Evolutionary conservation across 1,140 invertebrate genomes (phyloP).

Genomic region (Brachystomella parvula): DNA sequence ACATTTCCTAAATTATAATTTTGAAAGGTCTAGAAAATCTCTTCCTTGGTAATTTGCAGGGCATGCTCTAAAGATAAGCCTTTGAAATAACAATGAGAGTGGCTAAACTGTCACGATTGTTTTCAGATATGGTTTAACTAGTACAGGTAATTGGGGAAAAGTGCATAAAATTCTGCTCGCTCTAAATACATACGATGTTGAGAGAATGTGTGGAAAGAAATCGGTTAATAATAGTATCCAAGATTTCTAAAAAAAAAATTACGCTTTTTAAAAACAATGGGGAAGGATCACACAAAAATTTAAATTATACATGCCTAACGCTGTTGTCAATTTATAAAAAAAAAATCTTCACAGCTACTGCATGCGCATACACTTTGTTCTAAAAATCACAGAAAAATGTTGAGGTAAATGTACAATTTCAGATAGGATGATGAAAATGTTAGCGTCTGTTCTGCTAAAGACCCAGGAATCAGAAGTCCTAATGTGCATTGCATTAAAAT

Average conservation of each 20-base stretch:
- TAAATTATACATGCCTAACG: neutral
- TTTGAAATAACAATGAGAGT: neutral
- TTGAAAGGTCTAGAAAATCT: no score
- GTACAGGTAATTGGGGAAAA: neutral
- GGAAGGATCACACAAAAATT: neutral
- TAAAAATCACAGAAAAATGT: neutral
- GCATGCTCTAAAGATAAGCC: neutral
- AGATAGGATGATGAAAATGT: neutral
- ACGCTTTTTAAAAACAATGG: neutral
- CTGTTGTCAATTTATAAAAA: neutral
- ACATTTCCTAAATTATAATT: no score
- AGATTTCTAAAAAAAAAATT: neutral
- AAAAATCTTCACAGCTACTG: neutral
- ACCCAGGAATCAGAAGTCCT: no score
- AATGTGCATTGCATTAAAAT: neutral
- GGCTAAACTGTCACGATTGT: neutral
- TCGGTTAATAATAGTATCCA: neutral
- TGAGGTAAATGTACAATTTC: neutral
- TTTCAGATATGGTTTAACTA: neutral
- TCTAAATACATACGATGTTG: no score
- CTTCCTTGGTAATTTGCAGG: neutral
- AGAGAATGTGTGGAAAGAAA: neutral
- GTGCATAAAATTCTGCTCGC: neutral
- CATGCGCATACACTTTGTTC: neutral
- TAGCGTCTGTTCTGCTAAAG: neutral